Conservation (phyloP, 2,888 invertebrate genomes). For the Oxystoma pomonae region DNA sequence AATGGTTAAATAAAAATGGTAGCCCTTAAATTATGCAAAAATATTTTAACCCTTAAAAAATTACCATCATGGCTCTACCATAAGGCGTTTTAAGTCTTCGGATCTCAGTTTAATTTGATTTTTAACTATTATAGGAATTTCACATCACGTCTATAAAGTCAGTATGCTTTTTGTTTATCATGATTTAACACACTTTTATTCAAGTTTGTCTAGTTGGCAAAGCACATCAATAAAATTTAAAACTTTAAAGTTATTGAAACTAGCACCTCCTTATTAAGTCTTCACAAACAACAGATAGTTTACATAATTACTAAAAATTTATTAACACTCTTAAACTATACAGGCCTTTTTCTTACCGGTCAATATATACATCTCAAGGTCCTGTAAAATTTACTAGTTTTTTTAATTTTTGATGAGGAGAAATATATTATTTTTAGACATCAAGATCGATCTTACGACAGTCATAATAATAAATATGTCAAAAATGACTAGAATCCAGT, state of each 20-base stretch:
- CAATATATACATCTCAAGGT: neutral
- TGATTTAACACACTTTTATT: neutral
- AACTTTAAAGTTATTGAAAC: neutral
- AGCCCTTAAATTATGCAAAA: no score
- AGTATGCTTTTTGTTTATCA: no score
- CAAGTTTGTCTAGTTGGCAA: neutral
- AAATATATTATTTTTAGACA: neutral
- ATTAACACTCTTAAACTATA: neutral
- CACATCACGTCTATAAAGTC: no score
- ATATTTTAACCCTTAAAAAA: no score
- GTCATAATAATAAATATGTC: no score
- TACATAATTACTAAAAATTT: neutral
- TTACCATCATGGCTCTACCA: no score
- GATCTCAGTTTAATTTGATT: no score
- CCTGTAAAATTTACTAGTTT: neutral
- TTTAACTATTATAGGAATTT: no score
- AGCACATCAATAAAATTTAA: neutral
- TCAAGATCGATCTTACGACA: neutral
- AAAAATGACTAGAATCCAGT: no score
- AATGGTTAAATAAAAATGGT: no score
- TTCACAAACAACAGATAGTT: neutral
- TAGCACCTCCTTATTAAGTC: neutral
- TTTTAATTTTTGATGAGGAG: neutral
- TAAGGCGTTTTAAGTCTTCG: no score
- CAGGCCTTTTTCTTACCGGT: neutral